phyloP scores from a whole-genome alignment of 2,888 invertebrate genomes.

The Drosophila setosimentum region DNA sequence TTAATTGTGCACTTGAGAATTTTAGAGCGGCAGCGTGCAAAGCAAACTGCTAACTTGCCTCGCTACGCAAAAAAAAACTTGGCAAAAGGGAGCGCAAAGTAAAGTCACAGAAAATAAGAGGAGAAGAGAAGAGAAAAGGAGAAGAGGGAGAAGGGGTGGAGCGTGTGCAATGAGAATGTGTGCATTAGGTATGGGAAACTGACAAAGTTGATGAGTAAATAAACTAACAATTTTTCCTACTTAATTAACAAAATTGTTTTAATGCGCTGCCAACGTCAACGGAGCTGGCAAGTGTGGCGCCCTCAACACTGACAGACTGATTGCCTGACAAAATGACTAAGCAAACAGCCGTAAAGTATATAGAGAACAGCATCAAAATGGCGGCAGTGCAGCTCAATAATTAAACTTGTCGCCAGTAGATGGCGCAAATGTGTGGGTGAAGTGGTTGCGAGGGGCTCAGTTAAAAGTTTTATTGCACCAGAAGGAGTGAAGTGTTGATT shows the following conservation, averaged over 20 bases:
- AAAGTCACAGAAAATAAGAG: constrained; percentile 4
- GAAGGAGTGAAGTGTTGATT: constrained; percentile 21
- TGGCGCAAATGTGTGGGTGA: constrained; percentile 20
- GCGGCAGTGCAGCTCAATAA: constrained; percentile 60
- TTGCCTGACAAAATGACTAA: constrained; percentile 68
- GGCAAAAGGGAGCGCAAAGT: constrained; percentile 36
- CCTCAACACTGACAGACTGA: constrained; percentile 14
- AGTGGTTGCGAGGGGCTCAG: background rate
- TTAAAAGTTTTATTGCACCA: constrained; percentile 25
- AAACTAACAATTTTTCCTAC: constrained; percentile 81
- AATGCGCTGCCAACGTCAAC: constrained; percentile 56
- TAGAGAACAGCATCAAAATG: constrained; percentile 39
- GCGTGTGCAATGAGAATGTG: constrained; percentile 32
- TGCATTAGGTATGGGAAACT: constrained; percentile 52
- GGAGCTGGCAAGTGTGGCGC: constrained; percentile 63
- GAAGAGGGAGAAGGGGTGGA: background rate
- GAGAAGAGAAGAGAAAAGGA: background rate
- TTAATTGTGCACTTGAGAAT: constrained; percentile 80
- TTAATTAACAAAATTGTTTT: constrained; percentile 80
- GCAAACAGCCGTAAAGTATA: constrained; percentile 60
- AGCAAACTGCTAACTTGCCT: constrained; percentile 69
- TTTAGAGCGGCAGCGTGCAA: constrained; percentile 65
- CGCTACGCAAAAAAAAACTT: constrained; percentile 51
- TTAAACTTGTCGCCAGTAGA: constrained; percentile 63
- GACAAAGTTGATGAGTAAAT: constrained; percentile 78